Conservation (phyloP, 2,888 invertebrate species). For the Caenorhabditis japonica region DNA sequence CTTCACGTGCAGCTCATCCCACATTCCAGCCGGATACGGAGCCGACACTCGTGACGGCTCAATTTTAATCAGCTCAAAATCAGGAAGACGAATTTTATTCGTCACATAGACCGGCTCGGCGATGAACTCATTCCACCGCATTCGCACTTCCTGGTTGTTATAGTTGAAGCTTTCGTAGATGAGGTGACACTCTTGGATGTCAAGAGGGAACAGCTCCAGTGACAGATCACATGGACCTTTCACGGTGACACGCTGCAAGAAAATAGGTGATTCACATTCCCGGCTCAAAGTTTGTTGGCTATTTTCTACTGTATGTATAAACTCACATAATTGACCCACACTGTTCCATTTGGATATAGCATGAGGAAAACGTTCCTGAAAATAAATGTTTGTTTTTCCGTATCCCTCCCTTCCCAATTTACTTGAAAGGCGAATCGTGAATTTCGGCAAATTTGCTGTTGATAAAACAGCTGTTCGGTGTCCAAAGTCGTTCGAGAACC, state of each 20-base stretch:
- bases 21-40: conserved; percentile 76
- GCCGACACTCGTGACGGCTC: conserved; percentile 54
- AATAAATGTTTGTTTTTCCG: neutral
- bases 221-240: conserved; percentile 76
- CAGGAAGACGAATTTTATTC: conserved; percentile 72
- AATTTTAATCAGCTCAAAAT: conserved; percentile 72
- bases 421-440: conserved; percentile 76
- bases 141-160: conserved; percentile 76
- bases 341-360: conserved; percentile 74
- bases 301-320: neutral
- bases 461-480: conserved; percentile 73
- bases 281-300: neutral
- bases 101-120: conserved; percentile 54
- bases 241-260: conserved; percentile 73
- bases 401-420: conserved; percentile 1
- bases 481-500: conserved; percentile 69
- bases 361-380: conserved; percentile 72
- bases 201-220: conserved; percentile 74
- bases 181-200: conserved; percentile 73
- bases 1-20: conserved; percentile 76
- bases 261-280: conserved; percentile 2
- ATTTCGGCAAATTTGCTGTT: conserved; percentile 76
- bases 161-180: conserved; percentile 77
- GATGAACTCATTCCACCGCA: conserved; percentile 70
- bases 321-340: conserved; percentile 77